phyloP scores from a whole-genome alignment of 2,888 invertebrate species.

The Escarpia spicata region DNA sequence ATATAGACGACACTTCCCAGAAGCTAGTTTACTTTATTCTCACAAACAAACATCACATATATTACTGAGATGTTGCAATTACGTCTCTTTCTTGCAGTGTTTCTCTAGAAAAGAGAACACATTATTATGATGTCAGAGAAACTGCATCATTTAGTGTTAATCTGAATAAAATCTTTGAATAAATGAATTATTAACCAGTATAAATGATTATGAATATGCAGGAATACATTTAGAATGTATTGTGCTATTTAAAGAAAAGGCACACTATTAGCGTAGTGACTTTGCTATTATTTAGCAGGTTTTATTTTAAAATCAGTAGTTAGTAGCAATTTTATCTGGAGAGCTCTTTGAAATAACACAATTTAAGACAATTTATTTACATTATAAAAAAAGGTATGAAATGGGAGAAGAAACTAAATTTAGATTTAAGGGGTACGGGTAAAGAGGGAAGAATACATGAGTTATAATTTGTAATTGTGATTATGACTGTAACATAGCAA shows the following conservation, averaged over 20 bases:
- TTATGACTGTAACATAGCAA: no score
- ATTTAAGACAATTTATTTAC: no score
- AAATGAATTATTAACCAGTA: not conserved
- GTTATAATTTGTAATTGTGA: no score
- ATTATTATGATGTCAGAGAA: not conserved
- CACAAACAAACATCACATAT: not conserved
- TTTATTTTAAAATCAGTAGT: no score
- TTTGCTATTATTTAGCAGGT: not conserved
- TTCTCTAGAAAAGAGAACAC: not conserved
- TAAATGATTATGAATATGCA: not conserved
- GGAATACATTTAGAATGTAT: not conserved
- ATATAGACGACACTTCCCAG: not conserved
- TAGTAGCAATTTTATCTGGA: no score
- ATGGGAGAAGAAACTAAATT: no score
- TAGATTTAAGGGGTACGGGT: no score
- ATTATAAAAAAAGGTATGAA: no score
- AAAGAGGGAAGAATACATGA: no score
- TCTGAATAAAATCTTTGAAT: not conserved
- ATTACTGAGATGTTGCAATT: not conserved
- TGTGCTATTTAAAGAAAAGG: not conserved
- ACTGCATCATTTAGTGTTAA: not conserved
- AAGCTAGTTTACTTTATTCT: not conserved
- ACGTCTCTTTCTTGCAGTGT: not conserved
- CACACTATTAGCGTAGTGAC: not conserved
- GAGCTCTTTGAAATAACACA: no score